A percentile compares a stretch with the other conserved stretches of the same genome.
These are phyloP conservation scores for Erynnis tages DNA, from an alignment of 2,888 invertebrate genomes.

Conservation along the genomic window DNA sequence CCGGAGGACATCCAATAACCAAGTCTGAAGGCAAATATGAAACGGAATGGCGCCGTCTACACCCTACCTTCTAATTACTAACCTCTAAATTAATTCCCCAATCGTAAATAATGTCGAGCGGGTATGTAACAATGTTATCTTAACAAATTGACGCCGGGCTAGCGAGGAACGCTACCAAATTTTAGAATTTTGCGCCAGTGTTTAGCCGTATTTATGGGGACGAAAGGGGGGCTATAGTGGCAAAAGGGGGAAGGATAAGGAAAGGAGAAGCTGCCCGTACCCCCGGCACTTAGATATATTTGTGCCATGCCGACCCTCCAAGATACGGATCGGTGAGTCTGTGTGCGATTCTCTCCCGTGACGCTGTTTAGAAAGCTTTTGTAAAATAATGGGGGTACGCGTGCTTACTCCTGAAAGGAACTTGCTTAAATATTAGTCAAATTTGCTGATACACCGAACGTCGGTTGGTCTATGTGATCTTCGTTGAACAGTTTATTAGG, in stretches of 20 bases:
- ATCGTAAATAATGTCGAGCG: constrained; percentile 57
- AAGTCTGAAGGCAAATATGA: constrained; percentile 17
- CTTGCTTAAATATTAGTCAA: neutral
- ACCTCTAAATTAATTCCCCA: constrained; percentile 57
- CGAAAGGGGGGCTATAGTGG: constrained; percentile 56
- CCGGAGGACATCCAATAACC: constrained; percentile 20
- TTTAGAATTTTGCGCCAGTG: constrained; percentile 74
- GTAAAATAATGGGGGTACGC: constrained; percentile 57
- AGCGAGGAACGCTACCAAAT: constrained; percentile 61
- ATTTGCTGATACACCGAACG: too few relatives aligned
- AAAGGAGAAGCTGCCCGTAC: constrained; percentile 43
- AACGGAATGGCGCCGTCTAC: constrained; percentile 35
- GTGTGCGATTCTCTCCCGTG: constrained; percentile 52
- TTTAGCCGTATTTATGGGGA: constrained; percentile 74
- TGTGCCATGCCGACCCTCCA: constrained; percentile 61
- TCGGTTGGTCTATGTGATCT: too few relatives aligned
- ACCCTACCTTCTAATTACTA: constrained; percentile 44
- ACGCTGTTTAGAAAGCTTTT: constrained; percentile 61
- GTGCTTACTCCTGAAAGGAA: constrained; percentile 10
- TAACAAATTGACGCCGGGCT: constrained; percentile 68
- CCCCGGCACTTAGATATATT: constrained; percentile 75
- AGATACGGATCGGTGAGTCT: constrained; percentile 60
- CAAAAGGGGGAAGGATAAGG: constrained; percentile 70
- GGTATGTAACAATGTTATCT: constrained; percentile 63
- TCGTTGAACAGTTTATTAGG: too few relatives aligned